Evolutionary conservation across 30 jellyfish, hydroid and myxozoan genomes (phyloP).

Genomic region (Mastigias papua): DNA sequence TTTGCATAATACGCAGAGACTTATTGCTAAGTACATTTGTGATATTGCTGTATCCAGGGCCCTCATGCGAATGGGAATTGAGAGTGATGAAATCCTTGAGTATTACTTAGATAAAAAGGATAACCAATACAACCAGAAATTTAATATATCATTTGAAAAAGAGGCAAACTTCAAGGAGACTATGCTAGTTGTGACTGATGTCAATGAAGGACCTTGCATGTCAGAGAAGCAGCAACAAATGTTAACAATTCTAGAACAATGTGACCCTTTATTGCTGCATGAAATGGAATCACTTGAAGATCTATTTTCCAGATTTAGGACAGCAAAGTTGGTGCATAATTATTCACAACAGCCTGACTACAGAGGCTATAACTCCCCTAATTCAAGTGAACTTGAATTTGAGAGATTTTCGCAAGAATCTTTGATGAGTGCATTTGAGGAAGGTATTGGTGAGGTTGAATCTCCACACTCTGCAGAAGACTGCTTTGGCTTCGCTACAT

Average conservation of each 20-base stretch:
- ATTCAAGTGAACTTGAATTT: background rate
- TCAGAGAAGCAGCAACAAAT: background rate
- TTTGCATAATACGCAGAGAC: background rate
- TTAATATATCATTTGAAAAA: background rate
- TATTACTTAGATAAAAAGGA: background rate
- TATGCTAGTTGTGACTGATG: background rate
- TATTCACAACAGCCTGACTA: background rate
- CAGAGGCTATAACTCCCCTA: background rate
- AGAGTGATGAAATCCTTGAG: background rate
- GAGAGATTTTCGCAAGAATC: background rate
- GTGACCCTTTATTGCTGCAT: conserved; percentile 16
- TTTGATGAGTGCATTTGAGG: background rate
- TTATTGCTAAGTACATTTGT: conserved; percentile 2
- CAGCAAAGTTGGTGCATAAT: background rate
- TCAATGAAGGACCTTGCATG: background rate
- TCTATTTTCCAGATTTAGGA: background rate
- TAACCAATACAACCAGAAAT: background rate
- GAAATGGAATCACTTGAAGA: conserved; percentile 1
- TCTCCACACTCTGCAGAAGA: background rate
- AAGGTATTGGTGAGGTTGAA: conserved; percentile 12
- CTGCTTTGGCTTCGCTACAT: background rate
- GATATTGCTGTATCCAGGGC: conserved; percentile 20
- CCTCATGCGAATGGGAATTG: conserved; percentile 16
- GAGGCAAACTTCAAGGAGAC: background rate
- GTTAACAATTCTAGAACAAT: background rate